phyloP scores from a whole-genome alignment of 1,140 invertebrate species.

The Mizuhopecten yessoensis region DNA sequence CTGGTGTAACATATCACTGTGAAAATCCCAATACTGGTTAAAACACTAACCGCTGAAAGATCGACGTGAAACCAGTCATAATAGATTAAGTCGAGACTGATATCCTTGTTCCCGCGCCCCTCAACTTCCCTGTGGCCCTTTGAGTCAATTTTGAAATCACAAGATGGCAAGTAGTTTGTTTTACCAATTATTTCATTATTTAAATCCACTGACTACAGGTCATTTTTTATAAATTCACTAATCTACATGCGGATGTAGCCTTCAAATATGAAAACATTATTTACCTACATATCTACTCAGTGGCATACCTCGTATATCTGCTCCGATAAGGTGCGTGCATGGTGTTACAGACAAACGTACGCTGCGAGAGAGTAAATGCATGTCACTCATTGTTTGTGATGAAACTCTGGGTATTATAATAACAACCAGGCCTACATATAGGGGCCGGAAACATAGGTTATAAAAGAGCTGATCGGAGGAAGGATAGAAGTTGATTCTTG shows the following conservation, averaged over 20 bases:
- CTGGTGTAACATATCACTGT: background rate
- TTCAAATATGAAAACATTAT: background rate
- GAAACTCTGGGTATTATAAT: background rate
- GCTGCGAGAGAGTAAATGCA: background rate
- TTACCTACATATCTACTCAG: background rate
- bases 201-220: too few relatives aligned
- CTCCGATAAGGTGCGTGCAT: background rate
- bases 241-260: background rate
- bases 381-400: background rate
- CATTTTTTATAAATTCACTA: too few relatives aligned
- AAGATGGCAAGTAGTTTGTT: too few relatives aligned
- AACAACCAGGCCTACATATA: background rate
- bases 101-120: background rate
- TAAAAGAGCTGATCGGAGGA: background rate
- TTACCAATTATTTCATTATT: too few relatives aligned
- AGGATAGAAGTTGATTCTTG: too few relatives aligned
- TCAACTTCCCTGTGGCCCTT: background rate
- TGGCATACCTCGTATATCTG: background rate
- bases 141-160: background rate
- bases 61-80: background rate
- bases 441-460: background rate
- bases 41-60: background rate
- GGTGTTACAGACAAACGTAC: background rate
- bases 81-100: background rate
- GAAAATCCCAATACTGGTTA: conserved; percentile 6